Percentiles rank a stretch among this genome's conserved stretches.
These are phyloP conservation scores for Phylloscopus whistleri DNA, from an alignment of 2,113 vertebrate genomes.

Conservation along the genomic window DNA sequence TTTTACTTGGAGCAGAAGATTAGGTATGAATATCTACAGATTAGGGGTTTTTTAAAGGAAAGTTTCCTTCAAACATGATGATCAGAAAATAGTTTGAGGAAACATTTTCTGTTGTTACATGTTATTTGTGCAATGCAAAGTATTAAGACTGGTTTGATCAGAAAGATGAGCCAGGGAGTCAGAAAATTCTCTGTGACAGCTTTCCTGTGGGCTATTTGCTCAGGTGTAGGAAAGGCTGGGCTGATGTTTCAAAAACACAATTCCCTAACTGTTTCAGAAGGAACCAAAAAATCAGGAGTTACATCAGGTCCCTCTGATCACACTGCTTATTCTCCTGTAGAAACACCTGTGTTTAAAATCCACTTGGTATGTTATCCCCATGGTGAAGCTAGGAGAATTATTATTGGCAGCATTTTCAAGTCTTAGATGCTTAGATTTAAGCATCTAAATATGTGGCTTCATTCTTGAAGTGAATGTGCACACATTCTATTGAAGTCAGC, in stretches of 20 bases:
- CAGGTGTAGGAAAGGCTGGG: not conserved
- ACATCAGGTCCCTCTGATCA: not conserved
- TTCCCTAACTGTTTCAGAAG: not conserved
- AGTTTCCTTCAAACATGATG: not conserved
- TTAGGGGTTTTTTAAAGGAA: not conserved
- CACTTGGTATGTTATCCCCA: not conserved
- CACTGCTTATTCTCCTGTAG: not conserved
- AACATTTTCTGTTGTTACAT: not conserved
- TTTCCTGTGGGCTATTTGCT: slow-evolving; percentile 12
- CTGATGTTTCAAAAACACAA: not conserved
- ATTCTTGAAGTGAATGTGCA: not conserved
- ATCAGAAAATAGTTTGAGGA: not conserved
- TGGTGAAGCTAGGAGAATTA: not conserved
- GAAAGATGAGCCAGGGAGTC: not conserved
- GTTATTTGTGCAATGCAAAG: not conserved
- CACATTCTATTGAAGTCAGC: slow-evolving; percentile 24
- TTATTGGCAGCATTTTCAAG: slow-evolving; percentile 13
- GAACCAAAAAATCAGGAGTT: not conserved
- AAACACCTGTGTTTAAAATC: slow-evolving; percentile 27
- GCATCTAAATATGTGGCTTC: slow-evolving; percentile 12
- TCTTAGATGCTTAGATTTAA: slow-evolving; percentile 21
- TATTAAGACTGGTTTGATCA: not conserved
- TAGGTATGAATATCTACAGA: not conserved
- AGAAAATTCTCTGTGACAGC: not conserved
- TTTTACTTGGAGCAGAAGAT: not conserved